Conservation (phyloP, 2,113 vertebrate genomes). For the Hypomesus transpacificus region DNA sequence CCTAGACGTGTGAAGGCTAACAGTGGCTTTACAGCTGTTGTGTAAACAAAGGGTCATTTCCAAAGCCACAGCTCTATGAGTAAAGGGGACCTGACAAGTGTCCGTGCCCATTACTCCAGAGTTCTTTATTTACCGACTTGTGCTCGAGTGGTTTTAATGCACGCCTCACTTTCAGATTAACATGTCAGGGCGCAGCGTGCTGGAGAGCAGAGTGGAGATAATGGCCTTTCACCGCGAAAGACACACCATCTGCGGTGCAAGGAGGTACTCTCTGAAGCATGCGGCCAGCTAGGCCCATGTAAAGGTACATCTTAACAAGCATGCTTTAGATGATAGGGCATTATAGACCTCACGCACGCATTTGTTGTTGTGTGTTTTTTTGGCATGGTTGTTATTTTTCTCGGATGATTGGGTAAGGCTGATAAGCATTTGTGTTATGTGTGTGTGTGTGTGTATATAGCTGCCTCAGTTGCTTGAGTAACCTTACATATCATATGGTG, state of each 20-base stretch:
- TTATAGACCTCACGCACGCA: constrained; percentile 19
- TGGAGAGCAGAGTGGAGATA: constrained; percentile 34
- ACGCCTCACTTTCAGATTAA: constrained; percentile 36
- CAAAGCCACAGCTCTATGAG: constrained; percentile 53
- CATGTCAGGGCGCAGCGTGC: constrained; percentile 33
- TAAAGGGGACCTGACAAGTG: constrained; percentile 68
- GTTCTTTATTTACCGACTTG: constrained; percentile 50
- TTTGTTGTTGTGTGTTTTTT: background rate
- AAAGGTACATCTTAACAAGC: constrained; percentile 45
- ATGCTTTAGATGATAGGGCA: constrained; percentile 20
- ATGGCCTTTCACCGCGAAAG: constrained; percentile 46
- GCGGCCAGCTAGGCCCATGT: constrained; percentile 6
- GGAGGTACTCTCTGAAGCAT: constrained; percentile 20
- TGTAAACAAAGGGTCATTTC: constrained; percentile 59
- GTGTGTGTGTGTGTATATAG: constrained; percentile 6
- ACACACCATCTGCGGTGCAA: constrained; percentile 60
- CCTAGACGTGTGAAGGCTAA: constrained; percentile 35
- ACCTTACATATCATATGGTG: background rate
- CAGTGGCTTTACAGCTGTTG: constrained; percentile 19
- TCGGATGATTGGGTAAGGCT: background rate
- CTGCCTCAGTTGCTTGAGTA: background rate
- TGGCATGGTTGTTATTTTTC: background rate
- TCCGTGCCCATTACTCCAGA: constrained; percentile 66
- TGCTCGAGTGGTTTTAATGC: constrained; percentile 57
- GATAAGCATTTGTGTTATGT: background rate